Base-by-base conservation (phyloP, 2,888 invertebrate species). In the Agelastica alni region DNA sequence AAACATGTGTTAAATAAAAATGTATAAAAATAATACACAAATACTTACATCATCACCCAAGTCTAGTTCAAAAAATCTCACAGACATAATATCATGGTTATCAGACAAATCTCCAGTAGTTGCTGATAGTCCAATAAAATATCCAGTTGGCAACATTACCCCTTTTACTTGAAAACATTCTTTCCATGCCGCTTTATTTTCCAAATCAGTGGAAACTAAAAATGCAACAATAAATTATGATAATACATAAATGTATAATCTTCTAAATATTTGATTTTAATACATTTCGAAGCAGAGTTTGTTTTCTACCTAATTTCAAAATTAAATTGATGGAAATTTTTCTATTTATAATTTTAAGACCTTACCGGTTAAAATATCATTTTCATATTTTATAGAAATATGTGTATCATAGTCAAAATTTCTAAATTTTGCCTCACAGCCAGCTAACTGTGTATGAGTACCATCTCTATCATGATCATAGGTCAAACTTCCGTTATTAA, bases 381-480 rank as follows among this genome's bases (percentile, higher is more conserved):
- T 89, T 76, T 92, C 93, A 73, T 98, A 99, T 66, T 93, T 83
- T 53, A 99, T 88, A 34, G 93, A 87, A 36, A 98, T 70, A 72
- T 91, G 91, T 0, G 97, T 94, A 70, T 98, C 96, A 67, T 91
- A 86, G 56, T 93, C 89, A 45, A 86, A 74, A 80, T 97, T 97
- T 47, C 99, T 83, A 76, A 99, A 92, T 73, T 95, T 93, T 5
- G 93, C 92, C 76, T 97, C 96, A 78, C 99, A 99, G 17, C 99
- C 99, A 10, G 96, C 90, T 9, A 99, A 76, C 77, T 97, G 94
- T 0, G 98, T 98, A 75, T 96, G 96, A 0, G 98, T 98, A 39
- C 99, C 99, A 79, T 99, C 99, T 36, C 92, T 81, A 74, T 99
- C 99, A 77, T 99, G 99, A 78, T 99, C 99, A 77, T 99, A 99